Evolutionary conservation across 2,113 vertebrate species (phyloP).

Genomic region (Tragulus kanchil): DNA sequence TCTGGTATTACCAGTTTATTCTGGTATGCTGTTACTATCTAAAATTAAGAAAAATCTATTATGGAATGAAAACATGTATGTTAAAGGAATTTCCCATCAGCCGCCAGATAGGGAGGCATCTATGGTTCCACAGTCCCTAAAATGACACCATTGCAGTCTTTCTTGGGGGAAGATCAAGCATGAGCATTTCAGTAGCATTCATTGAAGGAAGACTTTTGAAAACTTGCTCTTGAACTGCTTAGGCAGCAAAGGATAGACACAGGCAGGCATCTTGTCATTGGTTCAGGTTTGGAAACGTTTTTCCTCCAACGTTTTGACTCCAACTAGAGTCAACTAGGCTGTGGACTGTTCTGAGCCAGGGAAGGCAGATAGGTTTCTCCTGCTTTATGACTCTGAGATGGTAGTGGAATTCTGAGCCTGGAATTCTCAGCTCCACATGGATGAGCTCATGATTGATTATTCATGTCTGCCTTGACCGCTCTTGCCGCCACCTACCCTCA

Average conservation of each 20-base stretch:
- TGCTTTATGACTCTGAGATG: neutral
- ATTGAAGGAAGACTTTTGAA: constrained; percentile 33
- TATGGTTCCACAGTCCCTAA: constrained; percentile 15
- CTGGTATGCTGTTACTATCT: neutral
- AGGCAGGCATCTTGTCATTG: neutral
- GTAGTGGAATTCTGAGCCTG: neutral
- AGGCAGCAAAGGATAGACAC: neutral
- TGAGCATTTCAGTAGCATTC: constrained; percentile 56
- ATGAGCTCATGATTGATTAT: neutral
- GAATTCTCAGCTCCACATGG: neutral
- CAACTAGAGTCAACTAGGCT: neutral
- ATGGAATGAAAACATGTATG: constrained; percentile 32
- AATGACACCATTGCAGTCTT: constrained; percentile 20
- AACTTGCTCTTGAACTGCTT: neutral
- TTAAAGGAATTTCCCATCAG: constrained; percentile 58
- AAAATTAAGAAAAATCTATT: constrained; percentile 50
- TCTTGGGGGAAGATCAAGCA: constrained; percentile 43
- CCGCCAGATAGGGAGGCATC: neutral
- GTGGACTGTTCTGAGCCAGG: neutral
- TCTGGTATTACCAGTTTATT: neutral
- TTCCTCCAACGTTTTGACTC: neutral
- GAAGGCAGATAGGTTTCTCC: neutral
- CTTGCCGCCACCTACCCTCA: neutral
- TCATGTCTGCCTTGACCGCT: neutral
- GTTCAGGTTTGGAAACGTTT: neutral